A percentile compares a stretch with the other conserved stretches of the same genome.
phyloP scores from a whole-genome alignment of 2,888 invertebrate species.

The Netelia virgata region DNA sequence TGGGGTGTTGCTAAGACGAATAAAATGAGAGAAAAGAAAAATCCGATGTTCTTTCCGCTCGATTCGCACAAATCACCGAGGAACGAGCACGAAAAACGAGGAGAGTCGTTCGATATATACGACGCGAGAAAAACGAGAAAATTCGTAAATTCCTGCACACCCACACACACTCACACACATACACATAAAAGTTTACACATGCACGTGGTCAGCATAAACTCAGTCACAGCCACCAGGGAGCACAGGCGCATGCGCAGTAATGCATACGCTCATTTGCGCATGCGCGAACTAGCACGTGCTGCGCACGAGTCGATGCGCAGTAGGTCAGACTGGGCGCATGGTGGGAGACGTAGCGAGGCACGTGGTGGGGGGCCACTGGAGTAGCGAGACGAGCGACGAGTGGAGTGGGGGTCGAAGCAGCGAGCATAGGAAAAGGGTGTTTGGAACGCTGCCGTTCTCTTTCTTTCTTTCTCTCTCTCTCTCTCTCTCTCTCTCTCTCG shows the following conservation, averaged over 20 bases:
- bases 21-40: constrained; percentile 53
- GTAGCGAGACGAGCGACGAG: not conserved
- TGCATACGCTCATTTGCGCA: too few relatives aligned
- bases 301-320: too few relatives aligned
- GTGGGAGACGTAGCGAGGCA: not conserved
- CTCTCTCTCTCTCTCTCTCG: constrained; percentile 59
- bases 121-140: constrained; percentile 6
- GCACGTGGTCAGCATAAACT: too few relatives aligned
- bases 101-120: constrained; percentile 43
- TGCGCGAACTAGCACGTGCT: too few relatives aligned
- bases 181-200: not conserved
- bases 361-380: not conserved
- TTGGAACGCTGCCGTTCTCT: constrained; percentile 51
- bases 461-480: constrained; percentile 59
- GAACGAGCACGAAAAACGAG: constrained; percentile 33
- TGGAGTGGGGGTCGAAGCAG: constrained; percentile 33
- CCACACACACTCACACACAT: not conserved
- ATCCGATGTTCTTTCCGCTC: constrained; percentile 48
- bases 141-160: constrained; percentile 40
- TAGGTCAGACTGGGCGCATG: constrained; percentile 9
- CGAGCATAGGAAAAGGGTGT: constrained; percentile 49
- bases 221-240: too few relatives aligned
- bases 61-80: constrained; percentile 56
- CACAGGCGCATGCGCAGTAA: too few relatives aligned
- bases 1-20: constrained; percentile 28